Evolutionary conservation across 2,113 vertebrate genomes (phyloP).

Genomic region (Atherinomorus stipes): DNA sequence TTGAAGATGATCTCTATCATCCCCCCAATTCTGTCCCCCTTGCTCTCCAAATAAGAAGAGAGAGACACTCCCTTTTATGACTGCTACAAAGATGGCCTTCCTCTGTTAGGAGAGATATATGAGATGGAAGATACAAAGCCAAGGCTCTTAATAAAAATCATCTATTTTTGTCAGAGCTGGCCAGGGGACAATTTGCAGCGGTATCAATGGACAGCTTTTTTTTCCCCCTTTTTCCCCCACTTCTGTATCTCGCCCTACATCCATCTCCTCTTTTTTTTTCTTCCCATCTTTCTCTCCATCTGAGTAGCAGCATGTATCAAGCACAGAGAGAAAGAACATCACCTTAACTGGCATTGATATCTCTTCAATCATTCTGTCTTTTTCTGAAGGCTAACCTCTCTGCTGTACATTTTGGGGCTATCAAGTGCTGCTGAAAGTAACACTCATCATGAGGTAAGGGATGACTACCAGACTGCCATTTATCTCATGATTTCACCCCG

Average conservation of each 20-base stretch:
- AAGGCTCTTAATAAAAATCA: slow-evolving; percentile 83
- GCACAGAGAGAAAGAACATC: slow-evolving; percentile 40
- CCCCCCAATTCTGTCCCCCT: not conserved
- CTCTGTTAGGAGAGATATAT: slow-evolving; percentile 77
- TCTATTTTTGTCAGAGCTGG: slow-evolving; percentile 81
- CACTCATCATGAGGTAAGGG: slow-evolving; percentile 75
- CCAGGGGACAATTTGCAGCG: slow-evolving; percentile 73
- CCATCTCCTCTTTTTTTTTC: slow-evolving; percentile 45
- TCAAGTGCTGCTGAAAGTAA: slow-evolving; percentile 67
- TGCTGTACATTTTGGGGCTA: slow-evolving; percentile 68
- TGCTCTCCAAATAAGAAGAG: slow-evolving; percentile 47
- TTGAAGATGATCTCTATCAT: too few relatives aligned
- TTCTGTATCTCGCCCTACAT: slow-evolving; percentile 58
- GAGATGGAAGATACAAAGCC: slow-evolving; percentile 74
- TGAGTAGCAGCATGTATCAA: slow-evolving; percentile 52
- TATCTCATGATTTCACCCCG: slow-evolving; percentile 62
- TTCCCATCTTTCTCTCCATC: slow-evolving; percentile 35
- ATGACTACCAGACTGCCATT: slow-evolving; percentile 73
- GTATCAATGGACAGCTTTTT: slow-evolving; percentile 68
- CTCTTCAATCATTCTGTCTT: slow-evolving; percentile 69
- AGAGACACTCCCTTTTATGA: slow-evolving; percentile 39
- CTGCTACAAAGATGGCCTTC: slow-evolving; percentile 71
- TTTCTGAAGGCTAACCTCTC: slow-evolving; percentile 62
- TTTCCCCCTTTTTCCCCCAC: not conserved
- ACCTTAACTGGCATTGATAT: slow-evolving; percentile 61